These are phyloP conservation scores for Propithecus perrieri DNA, from an alignment of 2,797 vertebrate genomes.

Conservation along the genomic window DNA sequence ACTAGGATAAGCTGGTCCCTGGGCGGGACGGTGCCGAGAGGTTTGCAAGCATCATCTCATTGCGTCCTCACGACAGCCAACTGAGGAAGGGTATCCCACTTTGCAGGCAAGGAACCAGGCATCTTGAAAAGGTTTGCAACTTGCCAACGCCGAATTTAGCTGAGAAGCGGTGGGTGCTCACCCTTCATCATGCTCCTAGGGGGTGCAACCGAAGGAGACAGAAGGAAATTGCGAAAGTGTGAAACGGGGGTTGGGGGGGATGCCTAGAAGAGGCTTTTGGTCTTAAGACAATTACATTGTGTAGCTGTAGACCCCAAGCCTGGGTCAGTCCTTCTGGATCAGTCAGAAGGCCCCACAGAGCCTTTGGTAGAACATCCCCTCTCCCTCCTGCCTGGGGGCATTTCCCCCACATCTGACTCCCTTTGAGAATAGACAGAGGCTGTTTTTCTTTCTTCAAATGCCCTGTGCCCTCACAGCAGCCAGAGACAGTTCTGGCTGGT, in stretches of 20 bases:
- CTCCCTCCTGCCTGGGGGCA: not conserved
- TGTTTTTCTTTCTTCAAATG: not conserved
- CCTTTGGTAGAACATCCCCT: not conserved
- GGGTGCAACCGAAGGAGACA: too few species aligned
- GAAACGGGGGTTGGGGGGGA: too few species aligned
- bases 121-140: not conserved
- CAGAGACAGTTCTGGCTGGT: not conserved
- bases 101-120: not conserved
- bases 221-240: not conserved
- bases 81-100: not conserved
- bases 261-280: not conserved
- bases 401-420: not conserved
- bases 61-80: not conserved
- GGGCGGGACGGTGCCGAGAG: not conserved
- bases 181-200: not conserved
- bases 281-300: not conserved
- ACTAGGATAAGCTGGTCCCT: not conserved
- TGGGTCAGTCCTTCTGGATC: not conserved
- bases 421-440: not conserved
- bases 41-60: not conserved
- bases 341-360: not conserved
- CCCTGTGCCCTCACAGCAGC: not conserved
- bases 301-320: not conserved
- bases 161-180: not conserved
- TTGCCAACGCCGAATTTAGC: not conserved